Conservation (phyloP, 1,140 invertebrate species). For the Dolichoris vasculosae region DNA sequence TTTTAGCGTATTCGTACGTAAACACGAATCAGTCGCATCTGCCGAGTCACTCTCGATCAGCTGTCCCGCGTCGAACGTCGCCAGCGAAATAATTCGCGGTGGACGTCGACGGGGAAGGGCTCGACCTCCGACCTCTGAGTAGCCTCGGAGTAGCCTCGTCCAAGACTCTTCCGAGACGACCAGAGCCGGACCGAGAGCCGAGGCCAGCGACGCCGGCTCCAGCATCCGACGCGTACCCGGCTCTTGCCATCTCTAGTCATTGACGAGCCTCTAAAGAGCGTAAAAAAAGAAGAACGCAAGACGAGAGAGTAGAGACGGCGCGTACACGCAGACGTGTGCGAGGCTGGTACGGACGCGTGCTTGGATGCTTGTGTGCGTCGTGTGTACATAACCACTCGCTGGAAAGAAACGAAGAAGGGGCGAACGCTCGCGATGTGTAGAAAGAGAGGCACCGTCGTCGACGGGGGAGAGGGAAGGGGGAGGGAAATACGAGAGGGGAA, state of each 20-base stretch:
- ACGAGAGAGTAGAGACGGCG: neutral
- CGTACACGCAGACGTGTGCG: neutral
- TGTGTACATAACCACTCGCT: conserved; percentile 50
- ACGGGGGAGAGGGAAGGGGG: conserved; percentile 52
- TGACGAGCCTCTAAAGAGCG: conserved; percentile 36
- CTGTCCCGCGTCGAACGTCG: too few relatives aligned
- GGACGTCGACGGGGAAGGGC: too few relatives aligned
- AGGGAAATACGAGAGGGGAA: conserved; percentile 56
- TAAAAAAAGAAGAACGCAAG: conserved; percentile 35
- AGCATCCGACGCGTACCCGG: neutral
- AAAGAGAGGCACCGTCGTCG: conserved; percentile 49
- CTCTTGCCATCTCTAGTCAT: conserved; percentile 25
- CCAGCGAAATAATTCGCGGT: too few relatives aligned
- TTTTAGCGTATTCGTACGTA: conserved; percentile 29
- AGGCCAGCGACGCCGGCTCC: neutral
- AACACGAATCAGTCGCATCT: conserved; percentile 41
- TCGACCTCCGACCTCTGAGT: too few relatives aligned
- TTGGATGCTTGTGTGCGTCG: conserved; percentile 10
- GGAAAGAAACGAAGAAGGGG: conserved; percentile 47
- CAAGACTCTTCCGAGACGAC: too few relatives aligned
- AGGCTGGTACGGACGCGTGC: neutral
- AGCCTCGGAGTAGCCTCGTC: too few relatives aligned
- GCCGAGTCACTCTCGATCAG: conserved; percentile 43
- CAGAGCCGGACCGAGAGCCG: too few relatives aligned
- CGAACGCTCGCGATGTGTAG: conserved; percentile 37